Base-by-base conservation (phyloP, 2,797 vertebrate species). In the Myotis daubentonii region DNA sequence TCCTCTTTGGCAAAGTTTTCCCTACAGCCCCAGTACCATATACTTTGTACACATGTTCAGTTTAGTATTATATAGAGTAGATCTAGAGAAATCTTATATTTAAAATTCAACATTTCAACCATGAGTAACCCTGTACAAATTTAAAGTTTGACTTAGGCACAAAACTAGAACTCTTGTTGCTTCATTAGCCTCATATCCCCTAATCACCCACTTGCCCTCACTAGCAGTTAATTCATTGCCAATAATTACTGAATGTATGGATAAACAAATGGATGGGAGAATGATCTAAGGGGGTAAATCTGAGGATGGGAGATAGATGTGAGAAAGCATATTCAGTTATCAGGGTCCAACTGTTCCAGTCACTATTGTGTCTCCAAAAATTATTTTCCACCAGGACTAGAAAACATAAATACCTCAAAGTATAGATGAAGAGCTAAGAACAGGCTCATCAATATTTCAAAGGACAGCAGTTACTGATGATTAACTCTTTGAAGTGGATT, bases 61-160 rank as follows among this genome's bases (percentile, higher is more conserved):
- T 70, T 30, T 36, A n/a, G 2, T 70, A 44, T 44, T 38, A 72
- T 22, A 44, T 8, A 79, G 19, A 87, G 41, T 6, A 68, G 76
- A 76, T 19, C 38, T 36, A 74, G 25, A 90, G 15, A 95, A 89
- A 23, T 47, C 9, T 72, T 72, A 38, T 44, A n/a, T 30, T 57
- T 93, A 89, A 82, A 94, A 87, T 87, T 82, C 25, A 86, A 85
- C 76, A 93, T 72, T 90, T 83, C 93, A 78, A 74, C 72, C 44
- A 41, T 8, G 28, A 55, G 3, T 38, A 72, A 87, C 22, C 65
- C 51, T 75, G 12, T 36, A 78, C 49, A 71, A 75, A 87, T 47
- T 44, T 55, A n/a, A 86, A 89, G 33, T 38, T 78, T 22, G 55
- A 30, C n/a, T 87, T 49, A 25, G 53, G 36, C n/a, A 78, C 19